Evolutionary conservation across 2,888 invertebrate genomes (phyloP).

Genomic region (Pammene fasciana): DNA sequence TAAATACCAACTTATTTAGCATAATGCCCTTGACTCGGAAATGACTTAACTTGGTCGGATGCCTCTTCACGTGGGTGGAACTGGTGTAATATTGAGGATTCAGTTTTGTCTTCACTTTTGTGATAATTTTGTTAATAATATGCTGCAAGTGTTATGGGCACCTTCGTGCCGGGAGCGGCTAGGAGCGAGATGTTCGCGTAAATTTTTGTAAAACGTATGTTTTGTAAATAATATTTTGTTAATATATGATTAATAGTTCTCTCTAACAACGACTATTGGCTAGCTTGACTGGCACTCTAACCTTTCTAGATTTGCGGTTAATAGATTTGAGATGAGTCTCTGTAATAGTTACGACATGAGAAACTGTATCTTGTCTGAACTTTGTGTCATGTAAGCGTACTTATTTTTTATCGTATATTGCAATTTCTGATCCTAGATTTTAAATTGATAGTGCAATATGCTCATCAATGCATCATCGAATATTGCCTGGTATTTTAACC

Average conservation of each 20-base stretch:
- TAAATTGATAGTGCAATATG: not conserved
- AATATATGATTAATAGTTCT: no score
- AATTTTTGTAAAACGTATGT: no score
- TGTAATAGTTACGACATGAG: constrained; percentile 24
- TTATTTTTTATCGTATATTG: constrained; percentile 16
- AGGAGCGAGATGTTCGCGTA: no score
- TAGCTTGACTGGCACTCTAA: constrained; percentile 21
- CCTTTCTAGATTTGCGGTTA: constrained; percentile 33
- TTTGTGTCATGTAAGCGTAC: constrained; percentile 2
- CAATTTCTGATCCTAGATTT: constrained; percentile 3
- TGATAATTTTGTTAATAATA: not conserved
- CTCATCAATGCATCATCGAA: not conserved
- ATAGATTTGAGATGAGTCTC: constrained; percentile 16
- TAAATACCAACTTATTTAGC: constrained; percentile 18
- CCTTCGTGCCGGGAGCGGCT: no score
- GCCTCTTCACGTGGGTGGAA: constrained; percentile 10
- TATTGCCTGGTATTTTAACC: not conserved
- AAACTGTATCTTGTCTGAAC: constrained; percentile 4
- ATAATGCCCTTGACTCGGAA: constrained; percentile 25
- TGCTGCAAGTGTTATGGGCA: no score
- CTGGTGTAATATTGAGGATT: not conserved
- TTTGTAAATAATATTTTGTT: no score
- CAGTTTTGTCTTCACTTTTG: not conserved
- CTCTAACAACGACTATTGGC: no score
- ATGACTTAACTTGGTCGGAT: constrained; percentile 25